Evolutionary conservation across 1,140 invertebrate genomes (phyloP).

Genomic region (Drosophila mojavensis): DNA sequence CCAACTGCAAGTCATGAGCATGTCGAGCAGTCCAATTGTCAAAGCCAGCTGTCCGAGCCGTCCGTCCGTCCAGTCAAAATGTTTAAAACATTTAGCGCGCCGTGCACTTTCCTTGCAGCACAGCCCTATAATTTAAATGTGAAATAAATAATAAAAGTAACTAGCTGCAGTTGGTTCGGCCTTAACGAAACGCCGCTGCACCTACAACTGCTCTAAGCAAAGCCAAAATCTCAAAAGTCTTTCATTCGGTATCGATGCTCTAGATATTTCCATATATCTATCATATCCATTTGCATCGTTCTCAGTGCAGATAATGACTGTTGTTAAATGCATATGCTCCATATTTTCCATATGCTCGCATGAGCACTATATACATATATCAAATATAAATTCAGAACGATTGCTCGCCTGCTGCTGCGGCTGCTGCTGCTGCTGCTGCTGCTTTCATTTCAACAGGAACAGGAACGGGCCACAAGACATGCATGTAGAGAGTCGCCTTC

Average conservation of each 20-base stretch:
- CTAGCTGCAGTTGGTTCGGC: not conserved
- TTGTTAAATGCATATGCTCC: conserved; percentile 33
- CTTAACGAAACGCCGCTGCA: not conserved
- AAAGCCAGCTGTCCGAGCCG: conserved; percentile 6
- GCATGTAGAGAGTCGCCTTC: conserved; percentile 29
- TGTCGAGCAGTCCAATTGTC: conserved; percentile 16
- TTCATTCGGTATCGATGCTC: no score
- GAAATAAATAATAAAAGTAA: conserved; percentile 71
- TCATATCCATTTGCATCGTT: not conserved
- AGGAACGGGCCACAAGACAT: conserved; percentile 33
- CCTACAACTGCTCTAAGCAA: conserved; percentile 14
- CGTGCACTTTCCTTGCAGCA: conserved; percentile 73
- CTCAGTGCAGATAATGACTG: not conserved
- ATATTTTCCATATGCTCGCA: not conserved
- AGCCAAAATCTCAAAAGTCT: no score
- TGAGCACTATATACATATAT: conserved; percentile 33
- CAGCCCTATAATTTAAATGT: conserved; percentile 77
- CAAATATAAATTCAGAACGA: conserved; percentile 64
- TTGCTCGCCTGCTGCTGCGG: conserved; percentile 57
- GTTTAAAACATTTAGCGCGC: conserved; percentile 75
- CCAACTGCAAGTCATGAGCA: conserved; percentile 22
- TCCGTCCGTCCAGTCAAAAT: conserved; percentile 35
- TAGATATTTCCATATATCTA: not conserved
- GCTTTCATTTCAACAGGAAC: conserved; percentile 75
- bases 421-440: conserved; percentile 24